A percentile compares a stretch with the other conserved stretches of the same genome.
Conservation (phyloP, 2,888 invertebrate species). For the Thecophora atra region DNA sequence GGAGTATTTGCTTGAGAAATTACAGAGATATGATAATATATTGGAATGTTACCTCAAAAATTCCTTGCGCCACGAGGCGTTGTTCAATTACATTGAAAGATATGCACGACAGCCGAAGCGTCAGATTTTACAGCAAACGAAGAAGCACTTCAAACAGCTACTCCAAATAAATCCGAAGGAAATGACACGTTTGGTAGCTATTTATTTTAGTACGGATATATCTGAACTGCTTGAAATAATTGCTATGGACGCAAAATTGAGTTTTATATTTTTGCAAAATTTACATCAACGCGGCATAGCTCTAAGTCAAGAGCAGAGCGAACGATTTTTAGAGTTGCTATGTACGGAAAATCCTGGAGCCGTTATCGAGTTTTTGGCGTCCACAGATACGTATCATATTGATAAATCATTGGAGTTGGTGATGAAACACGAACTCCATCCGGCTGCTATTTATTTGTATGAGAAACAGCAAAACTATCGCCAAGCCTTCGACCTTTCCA, state of each 20-base stretch:
- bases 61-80: slow-evolving; percentile 70
- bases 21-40: slow-evolving; percentile 72
- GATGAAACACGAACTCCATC: slow-evolving; percentile 70
- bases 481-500: slow-evolving; percentile 74
- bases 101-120: slow-evolving; percentile 65
- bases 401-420: slow-evolving; percentile 75
- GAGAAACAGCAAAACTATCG: slow-evolving; percentile 80
- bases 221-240: slow-evolving; percentile 64
- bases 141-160: slow-evolving; percentile 67
- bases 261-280: slow-evolving; percentile 71
- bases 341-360: slow-evolving; percentile 69
- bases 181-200: slow-evolving; percentile 72
- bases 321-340: slow-evolving; percentile 73
- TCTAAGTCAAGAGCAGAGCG: slow-evolving; percentile 68
- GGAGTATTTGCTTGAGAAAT: slow-evolving; percentile 74
- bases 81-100: slow-evolving; percentile 70
- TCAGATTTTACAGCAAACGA: slow-evolving; percentile 66
- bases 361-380: slow-evolving; percentile 69
- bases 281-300: slow-evolving; percentile 66
- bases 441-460: slow-evolving; percentile 77
- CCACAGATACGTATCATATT: slow-evolving; percentile 70
- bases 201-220: slow-evolving; percentile 68
- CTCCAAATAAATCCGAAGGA: slow-evolving; percentile 71
- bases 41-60: slow-evolving; percentile 76
- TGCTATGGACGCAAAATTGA: slow-evolving; percentile 53